Base-by-base conservation (phyloP, 2,797 vertebrate species). In the Intellagama lesueurii region DNA sequence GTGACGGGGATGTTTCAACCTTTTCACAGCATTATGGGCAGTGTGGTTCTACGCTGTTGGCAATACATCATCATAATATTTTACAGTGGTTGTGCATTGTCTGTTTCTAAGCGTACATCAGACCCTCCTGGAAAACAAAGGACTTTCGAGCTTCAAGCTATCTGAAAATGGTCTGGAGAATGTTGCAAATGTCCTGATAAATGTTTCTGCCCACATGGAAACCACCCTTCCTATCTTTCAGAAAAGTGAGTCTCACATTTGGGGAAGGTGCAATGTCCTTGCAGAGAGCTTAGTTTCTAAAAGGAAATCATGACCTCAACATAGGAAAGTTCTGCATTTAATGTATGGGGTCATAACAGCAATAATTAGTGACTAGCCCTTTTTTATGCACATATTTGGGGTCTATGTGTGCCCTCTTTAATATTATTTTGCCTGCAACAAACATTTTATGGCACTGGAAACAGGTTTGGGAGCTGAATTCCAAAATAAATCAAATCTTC, bases 401-500 rank as follows among this genome's bases (percentile, higher is more conserved):
- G 52, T 56, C 9, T 1, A 30, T 1, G 16, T 17, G 9, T 86
- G 28, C 22, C 24, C 49, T 32, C 40, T 82, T 83, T 82, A 68
- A 49, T 75, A 76, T 75, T 47, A 76, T 77, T 66, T 32, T 88
- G 24, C 30, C 66, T 83, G 35, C 22, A 40, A 3, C 3, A 82
- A 66, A 12, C 5, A 66, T 83, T 83, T 83, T 56, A 87, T 60
- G 14, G 14, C 35, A 66, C 14, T 76, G 80, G 64, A 80, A 73
- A 44, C 35, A 79, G 8, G 14, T 84, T 83, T 16, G 44, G 26
- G 47, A 79, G 35, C 75, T 70, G 28, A 60, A 44, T 32, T 32
- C 68, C 79, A 30, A 84, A 60, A 47, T 75, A 44, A 81, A 83
- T 44, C 64, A 56, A 87, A 60, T 72, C 22, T 88, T 69, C 28